Evolutionary conservation across 2,888 invertebrate species (phyloP), one percentile per base, ranked within the genome.

Genomic region (Nasonovia ribisnigri): DNA sequence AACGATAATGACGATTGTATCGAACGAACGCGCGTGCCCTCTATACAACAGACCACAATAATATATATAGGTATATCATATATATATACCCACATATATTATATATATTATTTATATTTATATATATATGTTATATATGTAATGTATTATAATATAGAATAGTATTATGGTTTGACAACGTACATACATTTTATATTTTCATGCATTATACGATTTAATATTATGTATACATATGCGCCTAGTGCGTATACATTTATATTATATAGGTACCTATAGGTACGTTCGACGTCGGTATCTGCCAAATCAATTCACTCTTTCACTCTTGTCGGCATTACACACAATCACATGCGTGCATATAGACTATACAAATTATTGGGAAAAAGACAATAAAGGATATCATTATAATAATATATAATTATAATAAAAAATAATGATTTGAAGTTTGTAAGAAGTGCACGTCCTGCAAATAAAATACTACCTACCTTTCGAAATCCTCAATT

Each of bases 1-100:
- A 57, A 88, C 77, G 77, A 84, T 90, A 90, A 90, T 90, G 90
- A 90, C 90, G 90, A 90, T 90, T 90, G 90, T 51, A 90, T 90
- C 60, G 57, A 57, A 36, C 20, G 60, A 60, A n/a, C n/a, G 60
- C 51, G 90, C 90, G 36, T 89, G 36, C 36, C 77, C 77, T 77
- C 16, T 20, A n/a, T n/a, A 36, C 36, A 43, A 42, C 60, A n/a
- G 60, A 20, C n/a, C 20, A 77, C 77, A 77, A 77, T 36, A 77
- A 77, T 36, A 67, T n/a, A 77, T 36, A 42, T 36, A 77, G 77
- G 77, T 77, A 36, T 77, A 77, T 67, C 13, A n/a, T n/a, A n/a
- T 67, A 16, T 60, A 11, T 60, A 26, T 36, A 16, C 13, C n/a
- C 5, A 60, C 10, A n/a, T 13, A 57, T 10, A 16, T 67, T 67